phyloP scores from a whole-genome alignment of 2,113 vertebrate genomes.

The Solea solea region DNA sequence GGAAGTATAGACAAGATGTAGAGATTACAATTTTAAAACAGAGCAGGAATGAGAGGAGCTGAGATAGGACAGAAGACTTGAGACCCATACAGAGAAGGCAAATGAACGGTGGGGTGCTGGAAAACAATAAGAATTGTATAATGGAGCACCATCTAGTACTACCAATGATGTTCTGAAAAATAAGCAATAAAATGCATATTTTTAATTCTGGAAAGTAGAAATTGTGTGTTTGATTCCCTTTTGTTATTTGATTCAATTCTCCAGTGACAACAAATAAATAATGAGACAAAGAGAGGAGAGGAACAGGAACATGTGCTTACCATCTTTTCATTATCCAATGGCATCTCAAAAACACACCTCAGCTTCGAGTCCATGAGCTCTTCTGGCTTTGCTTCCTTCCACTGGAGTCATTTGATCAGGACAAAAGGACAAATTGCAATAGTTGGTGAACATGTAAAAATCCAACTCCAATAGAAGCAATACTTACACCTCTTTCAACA shows the following conservation, averaged over 20 bases:
- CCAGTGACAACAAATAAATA: background rate
- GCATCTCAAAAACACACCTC: slow-evolving; percentile 98
- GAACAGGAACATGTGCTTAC: slow-evolving; percentile 76
- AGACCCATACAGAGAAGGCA: background rate
- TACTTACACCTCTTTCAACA: background rate
- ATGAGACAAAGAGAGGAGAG: background rate
- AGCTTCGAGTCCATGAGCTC: slow-evolving; percentile 99
- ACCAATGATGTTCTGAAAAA: background rate
- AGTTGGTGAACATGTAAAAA: background rate
- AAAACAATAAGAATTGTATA: slow-evolving; percentile 15
- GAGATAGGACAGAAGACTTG: background rate
- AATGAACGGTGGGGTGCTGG: background rate
- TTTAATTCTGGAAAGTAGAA: background rate
- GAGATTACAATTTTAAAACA: background rate
- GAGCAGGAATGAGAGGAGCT: background rate
- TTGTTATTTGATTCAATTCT: background rate
- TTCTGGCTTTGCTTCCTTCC: slow-evolving; percentile 98
- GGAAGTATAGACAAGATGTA: background rate
- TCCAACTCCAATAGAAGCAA: background rate
- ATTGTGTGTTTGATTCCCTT: background rate
- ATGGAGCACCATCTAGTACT: background rate
- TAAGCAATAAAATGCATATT: background rate
- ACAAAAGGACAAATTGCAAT: background rate
- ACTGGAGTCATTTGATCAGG: slow-evolving; percentile 75
- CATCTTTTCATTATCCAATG: slow-evolving; percentile 93